Conservation (phyloP, 2,797 vertebrate genomes). For the Masticophis lateralis region DNA sequence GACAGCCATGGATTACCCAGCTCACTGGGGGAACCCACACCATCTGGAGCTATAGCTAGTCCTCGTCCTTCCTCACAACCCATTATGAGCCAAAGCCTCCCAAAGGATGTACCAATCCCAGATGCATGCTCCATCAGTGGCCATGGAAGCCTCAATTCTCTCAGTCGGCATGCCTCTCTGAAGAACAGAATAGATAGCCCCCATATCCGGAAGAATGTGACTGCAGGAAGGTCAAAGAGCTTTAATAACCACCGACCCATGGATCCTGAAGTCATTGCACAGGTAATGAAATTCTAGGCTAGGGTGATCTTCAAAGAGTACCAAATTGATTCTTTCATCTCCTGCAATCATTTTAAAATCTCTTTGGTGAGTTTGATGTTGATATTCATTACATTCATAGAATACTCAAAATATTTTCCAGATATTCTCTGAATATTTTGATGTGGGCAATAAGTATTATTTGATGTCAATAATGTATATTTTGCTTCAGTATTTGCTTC, state of each 20-base stretch:
- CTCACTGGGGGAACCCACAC: constrained; percentile 75
- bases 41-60: constrained; percentile 73
- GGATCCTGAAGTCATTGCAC: constrained; percentile 90
- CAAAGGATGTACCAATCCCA: constrained; percentile 81
- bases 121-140: constrained; percentile 91
- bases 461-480: constrained; percentile 37
- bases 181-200: constrained; percentile 94
- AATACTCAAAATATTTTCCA: constrained; percentile 9
- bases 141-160: constrained; percentile 91
- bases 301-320: background rate
- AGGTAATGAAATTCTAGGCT: constrained; percentile 72
- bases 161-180: constrained; percentile 94
- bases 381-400: constrained; percentile 3
- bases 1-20: constrained; percentile 76
- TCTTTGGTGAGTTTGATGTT: constrained; percentile 6
- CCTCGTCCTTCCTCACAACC: constrained; percentile 86
- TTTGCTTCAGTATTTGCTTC: constrained; percentile 39
- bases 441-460: constrained; percentile 23
- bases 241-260: constrained; percentile 97
- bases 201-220: constrained; percentile 85
- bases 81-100: constrained; percentile 79
- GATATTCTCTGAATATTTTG: constrained; percentile 11
- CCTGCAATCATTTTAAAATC: background rate
- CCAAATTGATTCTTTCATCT: background rate
- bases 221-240: constrained; percentile 93